phyloP scores from a whole-genome alignment of 2,888 invertebrate species.

The Drosophila austrosaltans region DNA sequence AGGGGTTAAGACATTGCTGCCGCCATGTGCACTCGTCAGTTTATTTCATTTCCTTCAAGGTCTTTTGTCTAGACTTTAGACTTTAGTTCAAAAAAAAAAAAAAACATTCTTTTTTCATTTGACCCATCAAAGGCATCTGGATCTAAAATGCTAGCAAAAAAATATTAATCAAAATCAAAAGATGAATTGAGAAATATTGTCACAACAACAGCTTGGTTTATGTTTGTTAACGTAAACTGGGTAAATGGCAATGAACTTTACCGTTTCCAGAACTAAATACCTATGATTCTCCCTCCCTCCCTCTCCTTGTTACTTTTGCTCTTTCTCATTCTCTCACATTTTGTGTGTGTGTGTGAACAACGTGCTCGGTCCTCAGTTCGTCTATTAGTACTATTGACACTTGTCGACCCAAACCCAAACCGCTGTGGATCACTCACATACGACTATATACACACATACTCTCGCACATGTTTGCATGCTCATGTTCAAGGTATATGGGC shows the following conservation, averaged over 20 bases:
- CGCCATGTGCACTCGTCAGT: slow-evolving; percentile 7
- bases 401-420: slow-evolving; percentile 66
- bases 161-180: slow-evolving; percentile 54
- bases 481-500: slow-evolving; percentile 41
- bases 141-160: slow-evolving; percentile 26
- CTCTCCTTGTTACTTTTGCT: neutral
- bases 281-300: neutral
- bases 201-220: slow-evolving; percentile 66
- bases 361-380: slow-evolving; percentile 54
- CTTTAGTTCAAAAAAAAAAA: neutral
- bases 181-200: slow-evolving; percentile 63
- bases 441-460: slow-evolving; percentile 28
- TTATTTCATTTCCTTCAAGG: slow-evolving; percentile 46
- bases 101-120: neutral
- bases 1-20: slow-evolving; percentile 32
- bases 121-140: slow-evolving; percentile 53
- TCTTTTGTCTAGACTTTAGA: slow-evolving; percentile 42
- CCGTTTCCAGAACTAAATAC: slow-evolving; percentile 54
- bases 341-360: slow-evolving; percentile 38
- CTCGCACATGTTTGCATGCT: slow-evolving; percentile 19
- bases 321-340: slow-evolving; percentile 3
- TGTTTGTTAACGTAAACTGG: slow-evolving; percentile 59
- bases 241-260: slow-evolving; percentile 80
- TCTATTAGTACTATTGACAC: slow-evolving; percentile 82
- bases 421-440: slow-evolving; percentile 64